Base-by-base conservation (phyloP, 2,113 vertebrate species). In the Herpailurus yagouaroundi region DNA sequence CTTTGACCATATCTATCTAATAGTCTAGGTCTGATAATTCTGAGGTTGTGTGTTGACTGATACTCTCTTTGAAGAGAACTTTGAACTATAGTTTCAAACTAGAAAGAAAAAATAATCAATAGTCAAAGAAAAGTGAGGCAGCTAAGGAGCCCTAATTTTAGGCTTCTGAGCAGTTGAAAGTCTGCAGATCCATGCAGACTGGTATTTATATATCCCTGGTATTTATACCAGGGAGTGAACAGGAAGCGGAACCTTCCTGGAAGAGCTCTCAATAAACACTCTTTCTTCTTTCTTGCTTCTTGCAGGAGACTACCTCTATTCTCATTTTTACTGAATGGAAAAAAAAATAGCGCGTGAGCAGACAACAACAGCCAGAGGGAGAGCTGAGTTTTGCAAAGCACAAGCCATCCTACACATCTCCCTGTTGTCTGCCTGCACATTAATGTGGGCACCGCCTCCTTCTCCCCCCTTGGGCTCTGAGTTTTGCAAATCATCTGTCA, bases 51-150 rank as follows among this genome's bases (percentile, higher is more conserved):
- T 80, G 36, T 95, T 91, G 80, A 83, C 48, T 77, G 89, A 88
- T 57, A 33, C 0, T 79, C 45, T 93, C 64, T 96, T 91, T 73
- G 66, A 91, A 73, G 48, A 87, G 50, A 89, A 76, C 83, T 84
- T 95, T 91, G 48, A 87, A 85, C 33, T 87, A 8, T 1, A 50
- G 38, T 57, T 96, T 94, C 76, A 91, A 89, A 38, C 55, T 88
- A 87, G 48, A 85, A 76, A 36, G 15, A 81, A 88, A 94, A 52
- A 77, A 45, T n/a, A 79, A 92, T 86, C n/a, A n/a, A 45, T 66
- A 60, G 38, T 79, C 21, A 84, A 87, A 90, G 82, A 69, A n/a
- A 79, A 74, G 50, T 29, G 84, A 66, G 9, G 1, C 57, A 66
- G 50, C 38, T 38, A 83, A 68, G 5, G 29, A 80, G 33, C 1